A percentile compares a stretch with the other conserved stretches of the same genome.
Conservation (phyloP, 2,797 vertebrate genomes). For the Propithecus perrieri region DNA sequence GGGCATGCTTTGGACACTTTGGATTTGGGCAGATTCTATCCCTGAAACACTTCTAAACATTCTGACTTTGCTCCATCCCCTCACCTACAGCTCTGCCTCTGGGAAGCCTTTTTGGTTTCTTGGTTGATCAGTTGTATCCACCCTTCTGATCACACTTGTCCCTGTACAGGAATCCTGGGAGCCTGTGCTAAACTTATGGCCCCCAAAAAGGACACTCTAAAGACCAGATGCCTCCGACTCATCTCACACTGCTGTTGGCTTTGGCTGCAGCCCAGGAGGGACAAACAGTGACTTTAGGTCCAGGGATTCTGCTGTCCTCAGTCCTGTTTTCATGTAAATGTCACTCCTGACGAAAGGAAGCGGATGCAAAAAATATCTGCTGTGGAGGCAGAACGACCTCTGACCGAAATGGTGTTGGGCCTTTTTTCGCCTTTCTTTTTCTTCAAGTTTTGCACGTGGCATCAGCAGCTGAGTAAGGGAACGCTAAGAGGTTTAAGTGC, state of each 20-base stretch:
- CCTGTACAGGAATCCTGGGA: not conserved
- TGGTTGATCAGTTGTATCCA: not conserved
- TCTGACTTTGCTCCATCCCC: not conserved
- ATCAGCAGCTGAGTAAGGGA: conserved; percentile 51
- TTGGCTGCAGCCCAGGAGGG: not conserved
- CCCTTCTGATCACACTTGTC: not conserved
- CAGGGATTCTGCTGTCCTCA: not conserved
- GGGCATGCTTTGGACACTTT: not conserved
- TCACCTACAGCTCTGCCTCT: not conserved
- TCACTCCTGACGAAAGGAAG: not conserved
- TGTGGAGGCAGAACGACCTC: not conserved
- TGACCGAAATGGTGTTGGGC: not conserved
- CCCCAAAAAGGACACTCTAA: not conserved
- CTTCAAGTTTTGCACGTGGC: not conserved
- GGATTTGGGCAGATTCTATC: not conserved
- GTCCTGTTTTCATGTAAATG: not conserved
- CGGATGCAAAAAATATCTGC: not conserved
- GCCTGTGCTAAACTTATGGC: too few relatives aligned
- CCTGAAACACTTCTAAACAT: not conserved
- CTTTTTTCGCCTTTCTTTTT: not conserved
- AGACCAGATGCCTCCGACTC: not conserved
- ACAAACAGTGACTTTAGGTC: not conserved
- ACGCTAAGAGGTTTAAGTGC: conserved; percentile 36
- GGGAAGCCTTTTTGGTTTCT: not conserved
- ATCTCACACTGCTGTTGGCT: not conserved